Base-by-base conservation (phyloP, 2,113 vertebrate species). In the Urocolius indicus region DNA sequence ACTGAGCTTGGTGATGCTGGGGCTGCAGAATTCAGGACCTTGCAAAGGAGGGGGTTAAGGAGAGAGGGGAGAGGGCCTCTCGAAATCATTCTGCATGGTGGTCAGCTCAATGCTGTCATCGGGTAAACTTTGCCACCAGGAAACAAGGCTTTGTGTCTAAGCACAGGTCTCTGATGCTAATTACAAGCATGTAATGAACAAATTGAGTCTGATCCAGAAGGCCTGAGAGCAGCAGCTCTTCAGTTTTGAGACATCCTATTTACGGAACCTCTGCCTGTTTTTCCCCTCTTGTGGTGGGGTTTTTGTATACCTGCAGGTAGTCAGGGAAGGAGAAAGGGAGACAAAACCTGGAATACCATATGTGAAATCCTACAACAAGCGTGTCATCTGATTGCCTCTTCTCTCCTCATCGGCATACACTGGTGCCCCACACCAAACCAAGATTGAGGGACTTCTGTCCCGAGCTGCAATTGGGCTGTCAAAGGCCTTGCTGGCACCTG, bases 341-440 rank as follows among this genome's bases (percentile, higher is more conserved):
- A 38, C 5, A 1, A 68, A 84, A 62, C 32, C 34, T 30, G 34
- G 73, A 78, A n/a, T 4, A 18, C 11, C 23, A 6, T 0, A 71
- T 0, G 0, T 0, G 6, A 63, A 54, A 4, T 17, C 58, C 30
- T 34, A 5, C 11, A 41, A 54, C 0, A 7, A 84, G n/a, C 1
- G 3, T 0, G 0, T 7, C 12, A 11, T 3, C 68, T 11, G 13
- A 41, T 52, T 79, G 16, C 32, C 32, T 9, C 14, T 68, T 45
- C 83, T 19, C 41, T 48, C 51, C 46, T 59, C 13, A 1, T 13
- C 8, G 2, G 14, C 2, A 3, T 34, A 15, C 16, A 4, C 67
- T 4, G 24, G 45, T 62, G 83, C 27, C 85, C 38, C 77, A 62
- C 38, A 41, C 41, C 71, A 38, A 26, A 41, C 14, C 10, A 45